Conservation (phyloP, 2,888 invertebrate species). For the Catocala fraxini region DNA sequence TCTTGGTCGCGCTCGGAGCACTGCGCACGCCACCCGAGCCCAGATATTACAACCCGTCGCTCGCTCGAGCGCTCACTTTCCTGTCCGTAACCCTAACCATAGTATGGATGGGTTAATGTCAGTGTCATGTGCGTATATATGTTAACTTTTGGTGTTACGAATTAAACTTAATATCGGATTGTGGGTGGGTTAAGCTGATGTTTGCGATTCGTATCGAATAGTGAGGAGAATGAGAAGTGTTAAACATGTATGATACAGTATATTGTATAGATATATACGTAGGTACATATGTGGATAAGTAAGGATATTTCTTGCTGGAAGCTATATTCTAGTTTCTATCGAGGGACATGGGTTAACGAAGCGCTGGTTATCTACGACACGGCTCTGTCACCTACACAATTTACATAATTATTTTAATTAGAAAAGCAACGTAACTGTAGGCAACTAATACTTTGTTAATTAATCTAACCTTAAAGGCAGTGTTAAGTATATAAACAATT, state of each 20-base stretch:
- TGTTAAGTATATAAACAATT: slow-evolving; percentile 24
- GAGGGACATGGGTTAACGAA: slow-evolving; percentile 48
- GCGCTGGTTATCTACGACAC: slow-evolving; percentile 55
- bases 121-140: slow-evolving; percentile 65
- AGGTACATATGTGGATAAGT: slow-evolving; percentile 49
- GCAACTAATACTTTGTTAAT: slow-evolving; percentile 33
- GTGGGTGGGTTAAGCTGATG: slow-evolving; percentile 64
- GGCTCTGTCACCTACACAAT: slow-evolving; percentile 55
- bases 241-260: slow-evolving; percentile 57
- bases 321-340: slow-evolving; percentile 50
- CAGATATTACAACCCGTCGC: slow-evolving; percentile 82
- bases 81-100: slow-evolving; percentile 82
- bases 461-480: slow-evolving; percentile 35
- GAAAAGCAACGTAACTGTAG: slow-evolving; percentile 56
- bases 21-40: slow-evolving; percentile 84
- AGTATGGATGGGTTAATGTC: slow-evolving; percentile 64
- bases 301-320: slow-evolving; percentile 38
- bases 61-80: slow-evolving; percentile 82
- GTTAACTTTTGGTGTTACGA: slow-evolving; percentile 44
- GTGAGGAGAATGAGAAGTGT: slow-evolving; percentile 59
- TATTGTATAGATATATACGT: slow-evolving; percentile 55
- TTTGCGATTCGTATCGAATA: slow-evolving; percentile 59
- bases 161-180: slow-evolving; percentile 49
- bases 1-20: slow-evolving; percentile 77
- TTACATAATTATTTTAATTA: slow-evolving; percentile 51